Base-by-base conservation (phyloP, 1,140 invertebrate genomes). In the Diachasma alloeum region DNA sequence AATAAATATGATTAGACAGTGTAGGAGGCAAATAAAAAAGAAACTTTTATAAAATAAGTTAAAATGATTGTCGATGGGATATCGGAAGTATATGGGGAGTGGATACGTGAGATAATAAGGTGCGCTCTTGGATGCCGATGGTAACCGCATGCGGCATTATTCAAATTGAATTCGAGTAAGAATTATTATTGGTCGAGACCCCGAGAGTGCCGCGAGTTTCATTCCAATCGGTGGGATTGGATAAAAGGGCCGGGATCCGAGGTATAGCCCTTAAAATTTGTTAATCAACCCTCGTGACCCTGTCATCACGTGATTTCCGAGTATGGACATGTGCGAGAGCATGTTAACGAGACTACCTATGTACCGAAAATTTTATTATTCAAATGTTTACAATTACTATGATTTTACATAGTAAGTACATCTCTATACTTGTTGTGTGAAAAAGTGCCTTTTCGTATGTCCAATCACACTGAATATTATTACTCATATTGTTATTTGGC, bases 61-160 rank as follows among this genome's bases (percentile, higher is more conserved):
- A 37, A 68, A 68, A 68, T 68, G 66, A 68, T 68, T 37, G 66
- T 53, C 48, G 44, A 72, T 53, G 46, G 44, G 24, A 72, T 72
- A 37, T 71, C 46, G 69, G 48, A 17, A 37, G 22, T 73, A 53
- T 63, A 63, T 73, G 66, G 36, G 66, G 31, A 68, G 82, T 83
- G 83, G 80, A 80, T 87, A 88, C 85, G 87, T 87, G 87, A 88
- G 85, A 88, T 88, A 88, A 88, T 88, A 88, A 88, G 87, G 84
- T 83, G 83, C 83, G 86, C 83, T 83, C 80, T 82, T 82, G 83
- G 82, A 87, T 86, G 83, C 83, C 83, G 82, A 87, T 88, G 85
- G 83, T 87, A 88, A 88, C 87, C 87, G 85, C 87, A 87, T 84
- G 85, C 86, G 84, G 83, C 84, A 88, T 88, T 88, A 88, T 88